A percentile compares a stretch with the other conserved stretches of the same genome.
phyloP scores from a whole-genome alignment of 2,113 vertebrate genomes.

The Ciconia stormi region DNA sequence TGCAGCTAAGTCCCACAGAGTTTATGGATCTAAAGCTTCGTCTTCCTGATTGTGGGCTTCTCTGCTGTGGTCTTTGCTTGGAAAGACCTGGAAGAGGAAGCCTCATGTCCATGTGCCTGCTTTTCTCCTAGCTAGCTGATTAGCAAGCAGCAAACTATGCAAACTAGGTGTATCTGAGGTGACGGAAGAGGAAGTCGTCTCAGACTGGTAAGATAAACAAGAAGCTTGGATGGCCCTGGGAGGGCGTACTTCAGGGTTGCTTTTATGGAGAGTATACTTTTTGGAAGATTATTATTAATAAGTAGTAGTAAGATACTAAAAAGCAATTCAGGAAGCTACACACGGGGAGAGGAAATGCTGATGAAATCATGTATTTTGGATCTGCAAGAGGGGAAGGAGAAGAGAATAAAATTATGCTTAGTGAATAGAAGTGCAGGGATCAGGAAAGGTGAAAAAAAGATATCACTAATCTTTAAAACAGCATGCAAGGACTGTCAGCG shows the following conservation, averaged over 20 bases:
- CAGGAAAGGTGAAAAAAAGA: neutral
- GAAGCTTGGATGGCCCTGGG: neutral
- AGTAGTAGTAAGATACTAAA: neutral
- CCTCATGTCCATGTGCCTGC: neutral
- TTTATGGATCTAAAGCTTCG: neutral
- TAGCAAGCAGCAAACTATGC: neutral
- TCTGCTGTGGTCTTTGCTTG: neutral
- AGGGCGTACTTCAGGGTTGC: neutral
- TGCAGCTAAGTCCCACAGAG: neutral
- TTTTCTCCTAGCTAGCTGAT: neutral
- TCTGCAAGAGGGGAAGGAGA: neutral
- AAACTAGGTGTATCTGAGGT: neutral
- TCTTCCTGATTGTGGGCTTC: neutral
- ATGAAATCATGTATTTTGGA: neutral
- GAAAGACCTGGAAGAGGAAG: neutral
- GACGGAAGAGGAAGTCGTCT: neutral
- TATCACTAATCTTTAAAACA: neutral
- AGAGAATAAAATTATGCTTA: neutral
- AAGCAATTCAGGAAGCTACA: neutral
- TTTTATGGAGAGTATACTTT: neutral
- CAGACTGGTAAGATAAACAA: neutral
- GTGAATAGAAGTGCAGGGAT: neutral
- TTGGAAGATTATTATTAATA: neutral
- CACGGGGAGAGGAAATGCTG: neutral
- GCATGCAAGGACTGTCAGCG: neutral